Conservation (phyloP, 2,113 vertebrate genomes). For the Jaculus jaculus region DNA sequence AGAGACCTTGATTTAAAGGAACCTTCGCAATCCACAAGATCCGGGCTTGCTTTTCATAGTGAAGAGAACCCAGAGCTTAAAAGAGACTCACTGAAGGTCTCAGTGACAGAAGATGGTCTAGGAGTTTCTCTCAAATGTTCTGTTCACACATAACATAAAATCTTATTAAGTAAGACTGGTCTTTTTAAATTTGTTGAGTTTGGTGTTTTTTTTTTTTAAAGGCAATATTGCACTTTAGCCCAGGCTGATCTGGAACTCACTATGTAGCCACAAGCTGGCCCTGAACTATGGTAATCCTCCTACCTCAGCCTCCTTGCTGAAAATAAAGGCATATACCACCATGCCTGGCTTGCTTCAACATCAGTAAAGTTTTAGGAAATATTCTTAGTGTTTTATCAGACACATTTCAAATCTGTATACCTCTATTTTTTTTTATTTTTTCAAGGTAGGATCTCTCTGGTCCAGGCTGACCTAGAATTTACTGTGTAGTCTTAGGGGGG, state of each 20-base stretch:
- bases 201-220: too few species aligned
- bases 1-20: too few species aligned
- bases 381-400: not conserved
- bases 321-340: too few species aligned
- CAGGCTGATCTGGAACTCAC: too few species aligned
- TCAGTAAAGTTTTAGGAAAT: not conserved
- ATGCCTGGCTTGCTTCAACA: not conserved
- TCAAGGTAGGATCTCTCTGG: too few species aligned
- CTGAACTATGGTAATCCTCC: too few species aligned
- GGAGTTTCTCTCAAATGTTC: not conserved
- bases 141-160: slow-evolving; percentile 34
- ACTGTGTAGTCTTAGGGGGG: too few species aligned
- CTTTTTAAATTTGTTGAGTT: not conserved
- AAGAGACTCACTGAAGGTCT: not conserved
- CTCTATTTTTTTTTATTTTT: not conserved
- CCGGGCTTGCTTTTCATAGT: not conserved
- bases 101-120: not conserved
- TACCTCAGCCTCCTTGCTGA: too few species aligned
- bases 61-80: slow-evolving; percentile 6
- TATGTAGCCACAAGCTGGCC: too few species aligned
- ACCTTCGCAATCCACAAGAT: too few species aligned
- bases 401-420: not conserved
- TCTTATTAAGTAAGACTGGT: not conserved
- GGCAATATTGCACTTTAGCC: too few species aligned
- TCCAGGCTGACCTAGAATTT: too few species aligned